Percentiles rank a stretch among this genome's conserved stretches.
phyloP scores from a whole-genome alignment of 2,113 vertebrate genomes.

The Callithrix jacchus region DNA sequence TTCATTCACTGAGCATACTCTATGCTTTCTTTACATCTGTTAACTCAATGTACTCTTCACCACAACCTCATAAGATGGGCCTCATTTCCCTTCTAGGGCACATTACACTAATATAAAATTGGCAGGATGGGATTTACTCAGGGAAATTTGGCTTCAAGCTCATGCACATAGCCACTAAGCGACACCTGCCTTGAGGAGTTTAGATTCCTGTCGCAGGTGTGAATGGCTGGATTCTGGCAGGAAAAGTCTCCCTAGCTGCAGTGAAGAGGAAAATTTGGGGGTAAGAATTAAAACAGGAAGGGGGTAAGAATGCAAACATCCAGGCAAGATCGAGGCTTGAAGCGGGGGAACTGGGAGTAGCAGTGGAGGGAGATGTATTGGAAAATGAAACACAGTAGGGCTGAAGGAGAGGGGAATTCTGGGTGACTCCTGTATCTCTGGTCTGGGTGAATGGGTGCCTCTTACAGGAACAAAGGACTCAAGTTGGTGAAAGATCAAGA shows the following conservation, averaged over 20 bases:
- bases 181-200: not conserved
- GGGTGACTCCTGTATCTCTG: not conserved
- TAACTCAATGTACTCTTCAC: not conserved
- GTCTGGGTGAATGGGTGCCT: not conserved
- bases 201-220: not conserved
- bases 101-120: not conserved
- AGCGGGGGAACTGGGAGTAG: too few species aligned
- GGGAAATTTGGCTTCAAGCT: not conserved
- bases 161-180: not conserved
- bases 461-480: not conserved
- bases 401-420: rapidly evolving
- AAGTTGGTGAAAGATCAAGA: not conserved
- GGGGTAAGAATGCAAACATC: too few species aligned
- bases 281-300: not conserved
- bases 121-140: not conserved
- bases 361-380: not conserved
- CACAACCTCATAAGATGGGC: not conserved
- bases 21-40: not conserved
- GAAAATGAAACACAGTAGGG: not conserved
- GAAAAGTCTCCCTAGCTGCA: not conserved
- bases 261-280: not conserved
- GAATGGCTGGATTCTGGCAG: not conserved
- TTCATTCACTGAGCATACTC: not conserved
- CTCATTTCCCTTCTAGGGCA: not conserved
- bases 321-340: not conserved